phyloP scores from a whole-genome alignment of 2,113 vertebrate genomes.

The Psilopsiagon aurifrons region DNA sequence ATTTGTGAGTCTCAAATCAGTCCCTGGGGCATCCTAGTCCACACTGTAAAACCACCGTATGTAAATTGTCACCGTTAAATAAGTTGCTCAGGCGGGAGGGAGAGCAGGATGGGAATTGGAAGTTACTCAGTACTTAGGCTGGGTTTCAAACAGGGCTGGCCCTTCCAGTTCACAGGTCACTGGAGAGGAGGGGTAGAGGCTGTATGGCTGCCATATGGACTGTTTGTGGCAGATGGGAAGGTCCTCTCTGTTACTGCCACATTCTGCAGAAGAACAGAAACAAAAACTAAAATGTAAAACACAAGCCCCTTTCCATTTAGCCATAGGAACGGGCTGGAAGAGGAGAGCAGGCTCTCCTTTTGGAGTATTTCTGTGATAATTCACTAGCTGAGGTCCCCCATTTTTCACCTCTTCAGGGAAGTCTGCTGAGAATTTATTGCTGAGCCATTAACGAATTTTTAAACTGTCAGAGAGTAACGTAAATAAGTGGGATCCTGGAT shows the following conservation, averaged over 20 bases:
- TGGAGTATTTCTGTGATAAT: constrained; percentile 23
- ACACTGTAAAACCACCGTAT: constrained; percentile 66
- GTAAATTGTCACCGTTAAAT: constrained; percentile 63
- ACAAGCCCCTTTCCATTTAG: background rate
- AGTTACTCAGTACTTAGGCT: constrained; percentile 41
- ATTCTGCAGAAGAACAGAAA: background rate
- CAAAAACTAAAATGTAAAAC: background rate
- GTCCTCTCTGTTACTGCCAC: background rate
- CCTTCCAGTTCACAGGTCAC: constrained; percentile 37
- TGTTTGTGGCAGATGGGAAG: background rate
- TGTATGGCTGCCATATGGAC: background rate
- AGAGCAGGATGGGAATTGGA: constrained; percentile 48
- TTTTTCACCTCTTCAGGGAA: constrained; percentile 43
- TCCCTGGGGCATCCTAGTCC: constrained; percentile 64
- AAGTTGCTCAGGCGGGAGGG: constrained; percentile 52
- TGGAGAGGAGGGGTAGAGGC: background rate
- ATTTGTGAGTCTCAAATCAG: constrained; percentile 71
- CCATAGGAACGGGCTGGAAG: accelerated
- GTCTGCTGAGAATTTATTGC: constrained; percentile 62
- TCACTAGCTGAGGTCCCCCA: constrained; percentile 41
- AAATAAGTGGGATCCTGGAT: constrained; percentile 66
- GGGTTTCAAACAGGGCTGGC: constrained; percentile 36
- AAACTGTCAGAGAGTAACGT: constrained; percentile 67
- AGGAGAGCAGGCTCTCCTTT: background rate
- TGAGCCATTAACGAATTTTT: constrained; percentile 73